Percentiles rank a stretch among this genome's conserved stretches.
phyloP scores from a whole-genome alignment of 2,113 vertebrate species.

The Nymphicus hollandicus region DNA sequence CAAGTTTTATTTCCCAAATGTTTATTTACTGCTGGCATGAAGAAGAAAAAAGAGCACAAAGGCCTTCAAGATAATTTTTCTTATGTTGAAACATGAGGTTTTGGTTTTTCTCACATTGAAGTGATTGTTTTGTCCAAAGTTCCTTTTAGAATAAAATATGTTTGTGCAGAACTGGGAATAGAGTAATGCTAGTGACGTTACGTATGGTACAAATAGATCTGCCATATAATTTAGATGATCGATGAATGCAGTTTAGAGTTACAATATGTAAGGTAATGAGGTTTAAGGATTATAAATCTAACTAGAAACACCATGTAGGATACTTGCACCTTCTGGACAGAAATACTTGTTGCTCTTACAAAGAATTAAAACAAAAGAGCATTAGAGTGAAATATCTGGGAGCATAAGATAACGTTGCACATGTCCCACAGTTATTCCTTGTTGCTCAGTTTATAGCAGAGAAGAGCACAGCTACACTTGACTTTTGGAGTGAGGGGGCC shows the following conservation, averaged over 20 bases:
- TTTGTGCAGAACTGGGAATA: neutral
- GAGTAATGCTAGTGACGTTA: neutral
- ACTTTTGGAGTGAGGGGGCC: neutral
- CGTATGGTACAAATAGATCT: neutral
- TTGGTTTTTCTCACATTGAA: neutral
- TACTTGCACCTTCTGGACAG: neutral
- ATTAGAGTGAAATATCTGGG: neutral
- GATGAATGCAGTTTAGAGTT: neutral
- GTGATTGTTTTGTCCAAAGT: neutral
- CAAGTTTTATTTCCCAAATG: neutral
- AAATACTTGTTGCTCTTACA: neutral
- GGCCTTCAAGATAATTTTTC: neutral
- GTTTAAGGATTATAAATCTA: constrained; percentile 7
- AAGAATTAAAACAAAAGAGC: neutral
- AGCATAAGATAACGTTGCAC: neutral
- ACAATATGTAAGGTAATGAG: neutral
- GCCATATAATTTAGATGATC: neutral
- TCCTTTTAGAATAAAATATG: neutral
- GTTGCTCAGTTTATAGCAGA: neutral
- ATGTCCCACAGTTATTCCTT: neutral
- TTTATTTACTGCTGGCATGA: neutral
- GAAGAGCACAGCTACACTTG: neutral
- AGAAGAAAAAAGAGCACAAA: neutral
- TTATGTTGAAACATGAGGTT: neutral
- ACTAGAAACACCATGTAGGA: neutral